Evolutionary conservation across 2,797 vertebrate genomes (phyloP), one percentile per base, ranked within the genome.

Genomic region (Neostethus bicornis): DNA sequence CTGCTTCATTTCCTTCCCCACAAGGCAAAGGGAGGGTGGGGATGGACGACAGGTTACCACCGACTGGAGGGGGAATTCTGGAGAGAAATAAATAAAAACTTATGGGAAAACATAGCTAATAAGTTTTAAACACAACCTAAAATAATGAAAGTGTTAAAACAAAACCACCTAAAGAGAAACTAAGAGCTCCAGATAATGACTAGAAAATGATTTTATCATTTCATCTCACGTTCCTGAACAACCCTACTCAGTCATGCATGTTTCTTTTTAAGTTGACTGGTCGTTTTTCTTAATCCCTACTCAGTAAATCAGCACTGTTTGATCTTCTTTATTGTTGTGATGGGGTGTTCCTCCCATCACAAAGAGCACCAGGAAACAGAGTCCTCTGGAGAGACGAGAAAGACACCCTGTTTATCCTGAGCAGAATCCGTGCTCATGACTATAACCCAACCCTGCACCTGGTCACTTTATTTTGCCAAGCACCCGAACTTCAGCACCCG

Each of bases 331-430:
- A 69, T 74, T 89, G 83, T 86, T 85, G 81, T 81, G 75, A 86
- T 59, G 78, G 78, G 28, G 74, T 80, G 84, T 87, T 85, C 84
- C 82, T 87, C 83, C 80, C 77, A 79, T 87, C 77, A 86, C 86
- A 87, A 84, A 88, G 79, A 80, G 56, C 69, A 87, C 80, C 82
- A 89, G 89, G 89, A 90, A 90, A 79, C 1, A 28, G 67, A 17
- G 62, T 82, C 64, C 89, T 83, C 86, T 77, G 66, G 82, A 73
- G 86, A 70, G 56, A 54, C 39, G 77, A 61, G 79, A 85, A 77
- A 77, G 79, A 83, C 83, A 86, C 81, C 77, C 81, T 86, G 86
- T 89, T 86, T 87, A 84, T 89, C 83, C 85, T 85, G 81, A 85
- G 66, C 77, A 73, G 66, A 81, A 81, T 65, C 70, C 62, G 26